Conservation (phyloP, 1,140 invertebrate species). For the Onthophagus taurus region DNA sequence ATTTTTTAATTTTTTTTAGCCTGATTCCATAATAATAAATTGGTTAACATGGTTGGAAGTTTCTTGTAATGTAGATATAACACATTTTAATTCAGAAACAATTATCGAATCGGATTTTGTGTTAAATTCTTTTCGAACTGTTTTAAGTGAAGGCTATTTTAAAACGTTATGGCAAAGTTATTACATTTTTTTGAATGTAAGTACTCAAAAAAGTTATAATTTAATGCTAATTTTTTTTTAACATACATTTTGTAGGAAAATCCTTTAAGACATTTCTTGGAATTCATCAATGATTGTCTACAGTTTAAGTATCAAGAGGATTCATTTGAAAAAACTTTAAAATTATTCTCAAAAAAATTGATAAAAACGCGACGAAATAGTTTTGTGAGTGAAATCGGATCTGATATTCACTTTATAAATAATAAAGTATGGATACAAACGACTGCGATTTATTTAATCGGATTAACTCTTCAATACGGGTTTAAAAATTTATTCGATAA, state of each 20-base stretch:
- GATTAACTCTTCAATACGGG: slow-evolving; percentile 42
- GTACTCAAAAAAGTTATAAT: slow-evolving; percentile 10
- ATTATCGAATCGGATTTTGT: slow-evolving; percentile 36
- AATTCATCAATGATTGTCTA: slow-evolving; percentile 38
- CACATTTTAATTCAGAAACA: slow-evolving; percentile 35
- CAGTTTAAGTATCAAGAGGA: slow-evolving; percentile 26
- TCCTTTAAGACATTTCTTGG: slow-evolving; percentile 45
- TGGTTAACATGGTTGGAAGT: slow-evolving; percentile 54
- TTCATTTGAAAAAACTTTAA: slow-evolving; percentile 30
- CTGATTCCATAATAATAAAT: slow-evolving; percentile 49
- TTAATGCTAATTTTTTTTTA: slow-evolving; percentile 15
- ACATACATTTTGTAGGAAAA: slow-evolving; percentile 43
- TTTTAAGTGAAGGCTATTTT: slow-evolving; percentile 42
- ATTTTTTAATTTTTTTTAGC: slow-evolving; percentile 39
- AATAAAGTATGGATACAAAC: slow-evolving; percentile 45
- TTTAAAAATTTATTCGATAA: slow-evolving; percentile 47
- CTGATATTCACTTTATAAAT: slow-evolving; percentile 30
- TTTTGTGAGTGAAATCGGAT: slow-evolving; percentile 26
- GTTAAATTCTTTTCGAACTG: slow-evolving; percentile 42
- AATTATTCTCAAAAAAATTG: slow-evolving; percentile 21
- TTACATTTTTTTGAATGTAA: slow-evolving; percentile 53
- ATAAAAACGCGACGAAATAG: slow-evolving; percentile 24
- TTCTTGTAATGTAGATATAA: slow-evolving; percentile 36
- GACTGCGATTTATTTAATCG: slow-evolving; percentile 44
- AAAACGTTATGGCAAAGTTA: slow-evolving; percentile 47